A percentile compares a stretch with the other conserved stretches of the same genome.
Conservation (phyloP, 92 coral and sea anemone genomes). For the Nematostella vectensis region DNA sequence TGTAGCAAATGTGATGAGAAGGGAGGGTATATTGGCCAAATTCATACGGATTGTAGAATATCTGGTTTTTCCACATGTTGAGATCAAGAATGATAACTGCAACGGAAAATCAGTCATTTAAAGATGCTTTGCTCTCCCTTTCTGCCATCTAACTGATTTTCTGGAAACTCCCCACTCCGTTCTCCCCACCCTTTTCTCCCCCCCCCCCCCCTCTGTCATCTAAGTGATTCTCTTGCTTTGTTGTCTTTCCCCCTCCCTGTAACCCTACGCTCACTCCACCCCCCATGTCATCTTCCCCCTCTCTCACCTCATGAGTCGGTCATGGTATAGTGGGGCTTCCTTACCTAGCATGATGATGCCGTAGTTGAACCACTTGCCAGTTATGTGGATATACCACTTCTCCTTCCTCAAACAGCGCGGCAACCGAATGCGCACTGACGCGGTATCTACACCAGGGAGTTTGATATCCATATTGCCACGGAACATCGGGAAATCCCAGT, state of each 20-base stretch:
- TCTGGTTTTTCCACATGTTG: conserved; percentile 99
- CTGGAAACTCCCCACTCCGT: too few relatives aligned
- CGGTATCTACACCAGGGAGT: conserved; percentile 87
- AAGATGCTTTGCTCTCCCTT: too few relatives aligned
- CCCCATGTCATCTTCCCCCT: too few relatives aligned
- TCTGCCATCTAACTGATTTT: too few relatives aligned
- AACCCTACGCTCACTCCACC: too few relatives aligned
- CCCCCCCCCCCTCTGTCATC: too few relatives aligned
- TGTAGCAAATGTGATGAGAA: conserved; percentile 56
- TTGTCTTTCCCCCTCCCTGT: too few relatives aligned
- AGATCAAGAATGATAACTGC: conserved; percentile 82
- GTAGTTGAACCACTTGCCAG: conserved; percentile 98
- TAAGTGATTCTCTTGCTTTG: too few relatives aligned
- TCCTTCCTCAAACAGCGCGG: conserved; percentile 82
- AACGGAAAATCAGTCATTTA: too few relatives aligned
- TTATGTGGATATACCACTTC: conserved; percentile 84
- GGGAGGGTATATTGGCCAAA: conserved; percentile 85
- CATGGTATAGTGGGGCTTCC: too few relatives aligned
- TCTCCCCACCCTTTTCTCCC: too few relatives aligned
- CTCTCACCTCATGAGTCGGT: too few relatives aligned
- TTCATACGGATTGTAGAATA: conserved; percentile 80
- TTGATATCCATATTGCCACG: conserved; percentile 85
- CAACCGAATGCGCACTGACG: conserved; percentile 57
- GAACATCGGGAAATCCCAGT: conserved; percentile 96
- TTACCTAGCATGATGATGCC: conserved; percentile 69